These are phyloP conservation scores for Myotis yumanensis DNA, from an alignment of 2,113 vertebrate genomes.

Conservation along the genomic window DNA sequence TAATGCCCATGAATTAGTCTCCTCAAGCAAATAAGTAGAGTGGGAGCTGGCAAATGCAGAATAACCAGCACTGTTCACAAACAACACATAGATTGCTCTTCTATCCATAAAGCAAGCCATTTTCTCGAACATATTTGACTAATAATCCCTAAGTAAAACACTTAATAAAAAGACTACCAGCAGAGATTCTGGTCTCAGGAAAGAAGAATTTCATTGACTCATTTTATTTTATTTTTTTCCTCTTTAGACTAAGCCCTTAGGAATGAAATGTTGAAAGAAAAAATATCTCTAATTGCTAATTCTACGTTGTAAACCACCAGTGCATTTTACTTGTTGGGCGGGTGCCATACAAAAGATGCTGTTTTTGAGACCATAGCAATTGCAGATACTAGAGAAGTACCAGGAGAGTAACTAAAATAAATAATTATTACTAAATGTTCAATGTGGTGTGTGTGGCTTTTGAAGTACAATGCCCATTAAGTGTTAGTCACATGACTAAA, in stretches of 20 bases:
- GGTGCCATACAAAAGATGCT: neutral
- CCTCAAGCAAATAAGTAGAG: neutral
- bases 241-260: slow-evolving; percentile 19
- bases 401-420: slow-evolving; percentile 48
- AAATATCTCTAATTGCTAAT: slow-evolving; percentile 60
- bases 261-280: slow-evolving; percentile 51
- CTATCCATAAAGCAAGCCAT: slow-evolving; percentile 13
- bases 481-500: slow-evolving; percentile 71
- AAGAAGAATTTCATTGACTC: slow-evolving; percentile 13
- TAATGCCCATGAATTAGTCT: neutral
- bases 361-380: slow-evolving; percentile 45
- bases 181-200: slow-evolving; percentile 37
- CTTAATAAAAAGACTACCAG: slow-evolving; percentile 10
- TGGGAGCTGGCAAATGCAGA: neutral
- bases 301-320: slow-evolving; percentile 44
- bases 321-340: slow-evolving; percentile 49
- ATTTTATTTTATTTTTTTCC: slow-evolving; percentile 38
- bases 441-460: slow-evolving; percentile 37
- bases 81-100: neutral
- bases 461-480: slow-evolving; percentile 63
- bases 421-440: slow-evolving; percentile 63
- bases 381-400: neutral
- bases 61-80: neutral
- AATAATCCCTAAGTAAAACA: slow-evolving; percentile 10
- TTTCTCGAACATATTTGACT: slow-evolving; percentile 17